phyloP scores from a whole-genome alignment of 1,140 invertebrate genomes.

The Drosophila kanapiae region DNA sequence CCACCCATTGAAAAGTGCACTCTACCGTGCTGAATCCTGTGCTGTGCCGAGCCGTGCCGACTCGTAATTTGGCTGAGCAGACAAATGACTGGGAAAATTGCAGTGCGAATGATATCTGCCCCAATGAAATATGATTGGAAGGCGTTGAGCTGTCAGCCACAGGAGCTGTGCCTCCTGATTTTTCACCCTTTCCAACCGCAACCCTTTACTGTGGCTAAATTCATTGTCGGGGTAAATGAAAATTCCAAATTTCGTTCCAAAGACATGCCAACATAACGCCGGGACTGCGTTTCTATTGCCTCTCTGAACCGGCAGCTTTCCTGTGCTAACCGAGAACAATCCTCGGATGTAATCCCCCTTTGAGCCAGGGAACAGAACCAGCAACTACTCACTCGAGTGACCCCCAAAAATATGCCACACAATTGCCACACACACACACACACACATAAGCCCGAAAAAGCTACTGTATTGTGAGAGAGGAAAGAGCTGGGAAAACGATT shows the following conservation, averaged over 20 bases:
- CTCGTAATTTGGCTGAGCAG: constrained; percentile 55
- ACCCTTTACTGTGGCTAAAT: constrained; percentile 27
- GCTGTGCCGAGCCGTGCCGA: background rate
- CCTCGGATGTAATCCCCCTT: constrained; percentile 8
- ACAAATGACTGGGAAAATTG: constrained; percentile 57
- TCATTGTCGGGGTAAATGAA: constrained; percentile 55
- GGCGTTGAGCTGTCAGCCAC: constrained; percentile 54
- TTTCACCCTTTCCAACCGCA: background rate
- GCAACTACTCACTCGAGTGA: constrained; percentile 62
- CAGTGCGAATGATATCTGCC: constrained; percentile 39
- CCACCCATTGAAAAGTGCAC: constrained; percentile 16
- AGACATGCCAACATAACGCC: constrained; percentile 29
- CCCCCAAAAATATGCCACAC: constrained; percentile 69
- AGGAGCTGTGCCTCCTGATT: constrained; percentile 21
- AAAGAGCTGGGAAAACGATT: constrained; percentile 58
- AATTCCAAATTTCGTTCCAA: constrained; percentile 61
- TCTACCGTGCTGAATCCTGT: constrained; percentile 13
- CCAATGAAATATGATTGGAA: constrained; percentile 54
- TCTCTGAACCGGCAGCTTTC: background rate
- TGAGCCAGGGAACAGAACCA: constrained; percentile 7
- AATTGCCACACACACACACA: constrained; percentile 61
- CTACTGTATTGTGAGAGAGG: background rate
- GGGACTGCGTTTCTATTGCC: constrained; percentile 21
- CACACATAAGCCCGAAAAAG: constrained; percentile 36
- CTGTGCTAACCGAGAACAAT: constrained; percentile 35